phyloP scores from a whole-genome alignment of 2,113 vertebrate genomes.

The Passerina amoena region DNA sequence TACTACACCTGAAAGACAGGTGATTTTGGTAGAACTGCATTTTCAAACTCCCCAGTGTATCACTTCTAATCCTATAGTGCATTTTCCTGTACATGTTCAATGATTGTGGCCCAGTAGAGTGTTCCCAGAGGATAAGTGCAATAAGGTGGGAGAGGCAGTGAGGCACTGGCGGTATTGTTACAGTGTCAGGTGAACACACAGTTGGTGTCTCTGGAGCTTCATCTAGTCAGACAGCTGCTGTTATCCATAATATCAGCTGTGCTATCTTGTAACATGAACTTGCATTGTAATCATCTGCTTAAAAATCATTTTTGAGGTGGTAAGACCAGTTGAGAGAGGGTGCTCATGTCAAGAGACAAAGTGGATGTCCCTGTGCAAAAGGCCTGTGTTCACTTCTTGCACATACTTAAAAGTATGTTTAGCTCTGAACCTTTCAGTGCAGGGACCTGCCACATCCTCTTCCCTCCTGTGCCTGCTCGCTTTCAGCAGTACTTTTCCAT shows the following conservation, averaged over 20 bases:
- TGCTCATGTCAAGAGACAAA: not conserved
- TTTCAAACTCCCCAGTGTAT: not conserved
- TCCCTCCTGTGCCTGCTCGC: not conserved
- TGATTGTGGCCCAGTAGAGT: fast-evolving
- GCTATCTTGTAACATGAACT: not conserved
- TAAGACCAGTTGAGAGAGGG: not conserved
- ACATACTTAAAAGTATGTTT: not conserved
- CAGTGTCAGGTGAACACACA: not conserved
- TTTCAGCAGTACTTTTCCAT: not conserved
- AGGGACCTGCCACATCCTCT: not conserved
- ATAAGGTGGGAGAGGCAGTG: fast-evolving
- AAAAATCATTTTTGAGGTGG: not conserved
- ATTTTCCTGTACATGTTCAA: fast-evolving
- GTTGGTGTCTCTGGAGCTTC: not conserved
- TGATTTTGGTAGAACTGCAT: not conserved
- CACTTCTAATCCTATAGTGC: fast-evolving
- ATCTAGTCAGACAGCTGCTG: not conserved
- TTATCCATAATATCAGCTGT: fast-evolving
- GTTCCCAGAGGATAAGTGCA: not conserved
- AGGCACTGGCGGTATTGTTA: not conserved
- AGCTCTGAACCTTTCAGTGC: not conserved
- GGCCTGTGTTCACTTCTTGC: not conserved
- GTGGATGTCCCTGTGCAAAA: not conserved
- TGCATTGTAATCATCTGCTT: not conserved
- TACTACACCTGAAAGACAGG: not conserved